Conservation (phyloP, 2,888 invertebrate genomes). For the Tiphia femorata region DNA sequence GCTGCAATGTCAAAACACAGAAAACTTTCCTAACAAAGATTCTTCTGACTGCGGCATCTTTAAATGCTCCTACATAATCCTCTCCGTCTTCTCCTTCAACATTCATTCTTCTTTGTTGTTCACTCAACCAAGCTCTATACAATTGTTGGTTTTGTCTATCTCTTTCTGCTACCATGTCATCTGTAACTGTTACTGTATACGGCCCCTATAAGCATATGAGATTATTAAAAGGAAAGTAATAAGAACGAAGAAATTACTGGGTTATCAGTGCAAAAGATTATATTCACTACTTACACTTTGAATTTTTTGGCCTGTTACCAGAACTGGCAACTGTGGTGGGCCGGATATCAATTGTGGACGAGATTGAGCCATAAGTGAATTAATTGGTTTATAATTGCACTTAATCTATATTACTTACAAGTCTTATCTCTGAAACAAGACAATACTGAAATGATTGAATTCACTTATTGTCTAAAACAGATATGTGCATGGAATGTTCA, state of each 20-base stretch:
- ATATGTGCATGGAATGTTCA: too few relatives aligned
- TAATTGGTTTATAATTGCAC: too few relatives aligned
- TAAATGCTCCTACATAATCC: constrained; percentile 55
- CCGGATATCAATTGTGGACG: constrained; percentile 28
- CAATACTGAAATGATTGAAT: too few relatives aligned
- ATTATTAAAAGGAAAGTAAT: not conserved
- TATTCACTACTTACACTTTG: constrained; percentile 48
- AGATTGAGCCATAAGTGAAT: too few relatives aligned
- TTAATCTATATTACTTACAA: too few relatives aligned
- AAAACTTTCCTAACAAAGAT: constrained; percentile 72
- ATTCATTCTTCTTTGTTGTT: constrained; percentile 40
- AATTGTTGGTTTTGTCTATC: constrained; percentile 57
- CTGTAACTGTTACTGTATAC: constrained; percentile 54
- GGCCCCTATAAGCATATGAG: constrained; percentile 49
- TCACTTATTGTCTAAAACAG: too few relatives aligned
- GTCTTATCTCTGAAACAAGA: too few relatives aligned
- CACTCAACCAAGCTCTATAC: constrained; percentile 51
- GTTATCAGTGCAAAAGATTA: not conserved
- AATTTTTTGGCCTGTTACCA: constrained; percentile 52
- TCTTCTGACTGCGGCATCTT: constrained; percentile 51
- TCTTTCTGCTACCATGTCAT: constrained; percentile 55
- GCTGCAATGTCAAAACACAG: constrained; percentile 71
- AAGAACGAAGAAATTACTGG: not conserved
- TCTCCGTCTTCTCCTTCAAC: constrained; percentile 17
- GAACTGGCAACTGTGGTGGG: constrained; percentile 52